Base-by-base conservation (phyloP, 2,888 invertebrate species). In the Pelosia muscerda region DNA sequence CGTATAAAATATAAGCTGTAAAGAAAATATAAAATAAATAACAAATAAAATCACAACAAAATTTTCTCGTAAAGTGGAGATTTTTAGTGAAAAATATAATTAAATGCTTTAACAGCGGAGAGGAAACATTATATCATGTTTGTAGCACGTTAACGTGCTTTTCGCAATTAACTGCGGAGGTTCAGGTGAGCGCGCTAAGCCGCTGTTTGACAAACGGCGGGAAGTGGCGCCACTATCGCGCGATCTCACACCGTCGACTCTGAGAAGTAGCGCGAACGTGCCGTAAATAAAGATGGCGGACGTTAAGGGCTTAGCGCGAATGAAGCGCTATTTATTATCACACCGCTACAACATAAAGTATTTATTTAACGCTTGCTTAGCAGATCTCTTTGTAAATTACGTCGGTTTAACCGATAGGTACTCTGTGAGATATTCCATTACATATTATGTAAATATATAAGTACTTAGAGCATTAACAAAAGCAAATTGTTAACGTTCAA, bases 51-150 rank as follows among this genome's bases (percentile, higher is more conserved):
- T 57, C 57, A 57, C 74, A 77, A 81, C 38, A 74, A 77, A 81
- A 78, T 75, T 79, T 83, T 72, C 72, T 68, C 70, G 74, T 73
- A 70, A 69, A 78, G 74, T 69, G 65, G 69, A 73, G 73, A 76
- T 81, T 78, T 77, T 72, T 71, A 79, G 82, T 85, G 76, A 82
- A 86, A 86, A 80, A 79, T 84, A 80, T 84, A 79, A 85, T 79
- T 81, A 81, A 81, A 83, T 74, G 82, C 71, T 81, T 81, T 76
- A 76, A 77, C 71, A 78, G 73, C 75, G 75, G 78, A 86, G 83
- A 87, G 93, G 93, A 94, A 93, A 83, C 90, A 81, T 86, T 94
- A 87, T 85, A 93, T 94, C 93, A 93, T 88, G 85, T 86, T 86
- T 83, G 86, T 85, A 83, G 88, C 87, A 88, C 90, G 89, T 90